Evolutionary conservation across 1,140 invertebrate genomes (phyloP), one percentile per base, ranked within the genome.

Genomic region (Papilio glaucus): DNA sequence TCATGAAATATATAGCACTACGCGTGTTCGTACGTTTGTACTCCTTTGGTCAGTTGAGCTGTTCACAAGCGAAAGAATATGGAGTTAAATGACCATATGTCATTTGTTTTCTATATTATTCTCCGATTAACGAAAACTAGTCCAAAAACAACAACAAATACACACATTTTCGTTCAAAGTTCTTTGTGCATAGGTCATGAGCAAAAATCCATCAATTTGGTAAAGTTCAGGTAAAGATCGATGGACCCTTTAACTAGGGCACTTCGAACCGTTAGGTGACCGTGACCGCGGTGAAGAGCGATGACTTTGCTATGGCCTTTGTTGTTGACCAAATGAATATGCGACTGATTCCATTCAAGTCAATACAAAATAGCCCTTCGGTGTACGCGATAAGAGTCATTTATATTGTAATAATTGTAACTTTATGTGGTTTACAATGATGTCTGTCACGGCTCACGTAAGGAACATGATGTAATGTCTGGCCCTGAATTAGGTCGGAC

Each of bases 221-320:
- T n/a, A n/a, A 26, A 74, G 49, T 33, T 38, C 65, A 13, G 24
- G 65, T 68, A 73, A 79, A 82, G 77, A 77, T 82, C 79, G 53
- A 53, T 74, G 75, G 77, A 72, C 81, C 86, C 82, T 88, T 87
- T 83, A 26, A 82, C 83, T 87, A 82, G 86, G 86, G 78, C 85
- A 80, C 72, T 72, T 42, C 72, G 61, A 71, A 76, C 86, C 83
- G 86, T 88, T 88, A 88, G 21, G 68, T 82, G 86, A 79, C 86
- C 86, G 79, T 88, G 86, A 87, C 85, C 84, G 81, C 72, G 73
- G 75, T 76, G 60, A 45, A 68, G 80, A 75, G 79, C 77, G 81
- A 82, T 84, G 84, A 85, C 82, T 87, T 72, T 81, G 68, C 77
- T 78, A 68, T 73, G 70, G 53, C 77, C 77, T 74, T 77, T 60